Evolutionary conservation across 2,797 vertebrate genomes (phyloP).

Genomic region (Artibeus lituratus): DNA sequence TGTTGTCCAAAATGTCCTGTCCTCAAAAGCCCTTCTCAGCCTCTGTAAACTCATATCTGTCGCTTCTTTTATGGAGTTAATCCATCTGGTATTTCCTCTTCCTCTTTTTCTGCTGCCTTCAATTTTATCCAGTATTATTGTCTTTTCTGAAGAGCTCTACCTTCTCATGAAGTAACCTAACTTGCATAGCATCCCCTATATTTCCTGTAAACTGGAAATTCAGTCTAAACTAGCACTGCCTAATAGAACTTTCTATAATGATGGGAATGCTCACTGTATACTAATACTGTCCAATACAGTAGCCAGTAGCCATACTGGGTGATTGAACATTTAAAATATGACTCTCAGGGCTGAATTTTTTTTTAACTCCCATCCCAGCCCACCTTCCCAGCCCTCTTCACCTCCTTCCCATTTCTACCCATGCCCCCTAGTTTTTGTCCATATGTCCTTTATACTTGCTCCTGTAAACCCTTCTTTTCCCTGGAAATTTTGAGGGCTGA

Average conservation of each 20-base stretch:
- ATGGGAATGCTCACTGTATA: background rate
- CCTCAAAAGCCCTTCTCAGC: background rate
- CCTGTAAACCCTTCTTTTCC: too few species aligned
- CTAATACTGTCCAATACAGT: background rate
- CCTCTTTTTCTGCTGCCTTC: background rate
- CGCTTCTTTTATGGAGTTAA: background rate
- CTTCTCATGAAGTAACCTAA: background rate
- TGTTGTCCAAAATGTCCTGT: background rate
- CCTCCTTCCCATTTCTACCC: too few species aligned
- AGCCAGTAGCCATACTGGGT: background rate
- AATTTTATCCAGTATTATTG: background rate
- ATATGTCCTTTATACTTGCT: too few species aligned
- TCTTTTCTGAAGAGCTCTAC: background rate
- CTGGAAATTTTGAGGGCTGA: background rate
- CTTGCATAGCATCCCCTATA: background rate
- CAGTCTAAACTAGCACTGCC: background rate
- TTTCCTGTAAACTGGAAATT: background rate
- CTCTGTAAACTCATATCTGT: background rate
- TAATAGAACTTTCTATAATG: background rate
- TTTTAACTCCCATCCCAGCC: background rate
- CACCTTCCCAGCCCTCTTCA: too few species aligned
- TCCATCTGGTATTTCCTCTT: background rate
- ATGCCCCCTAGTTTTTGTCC: too few species aligned
- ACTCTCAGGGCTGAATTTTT: background rate
- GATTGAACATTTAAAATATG: background rate